A percentile compares a stretch with the other conserved stretches of the same genome.
These are phyloP conservation scores for Chrysina gloriosa DNA, from an alignment of 2,888 invertebrate genomes.

Conservation along the genomic window DNA sequence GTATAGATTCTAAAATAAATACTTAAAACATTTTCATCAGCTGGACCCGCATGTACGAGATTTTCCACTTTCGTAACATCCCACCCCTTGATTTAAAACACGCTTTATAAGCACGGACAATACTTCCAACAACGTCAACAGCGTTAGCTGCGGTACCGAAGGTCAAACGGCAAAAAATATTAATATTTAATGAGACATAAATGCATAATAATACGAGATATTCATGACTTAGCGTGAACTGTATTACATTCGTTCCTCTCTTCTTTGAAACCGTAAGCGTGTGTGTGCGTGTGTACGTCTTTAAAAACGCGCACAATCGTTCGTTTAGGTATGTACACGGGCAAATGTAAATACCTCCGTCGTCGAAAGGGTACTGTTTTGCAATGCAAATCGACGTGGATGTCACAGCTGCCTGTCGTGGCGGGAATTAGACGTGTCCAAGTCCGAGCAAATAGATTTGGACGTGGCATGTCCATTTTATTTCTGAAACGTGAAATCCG, in stretches of 20 bases:
- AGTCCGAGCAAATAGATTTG: background rate
- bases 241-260: background rate
- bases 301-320: background rate
- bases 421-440: background rate
- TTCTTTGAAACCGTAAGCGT: background rate
- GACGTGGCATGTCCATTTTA: background rate
- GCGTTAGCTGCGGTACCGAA: background rate
- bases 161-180: constrained; percentile 17
- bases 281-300: too few species aligned
- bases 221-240: constrained; percentile 21
- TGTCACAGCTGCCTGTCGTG: background rate
- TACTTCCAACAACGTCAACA: too few species aligned
- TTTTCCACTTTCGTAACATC: too few species aligned
- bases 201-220: constrained; percentile 21
- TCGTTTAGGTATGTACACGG: background rate
- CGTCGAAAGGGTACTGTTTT: constrained; percentile 9
- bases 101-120: too few species aligned
- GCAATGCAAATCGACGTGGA: constrained; percentile 11
- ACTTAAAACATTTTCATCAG: too few species aligned
- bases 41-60: too few species aligned
- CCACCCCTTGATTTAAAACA: too few species aligned
- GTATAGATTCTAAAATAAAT: too few species aligned
- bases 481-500: background rate
- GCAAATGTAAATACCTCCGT: background rate
- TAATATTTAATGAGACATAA: constrained; percentile 34